Percentiles rank a stretch among this genome's conserved stretches.
Conservation (phyloP, 2,888 invertebrate genomes). For the Meganola albula region DNA sequence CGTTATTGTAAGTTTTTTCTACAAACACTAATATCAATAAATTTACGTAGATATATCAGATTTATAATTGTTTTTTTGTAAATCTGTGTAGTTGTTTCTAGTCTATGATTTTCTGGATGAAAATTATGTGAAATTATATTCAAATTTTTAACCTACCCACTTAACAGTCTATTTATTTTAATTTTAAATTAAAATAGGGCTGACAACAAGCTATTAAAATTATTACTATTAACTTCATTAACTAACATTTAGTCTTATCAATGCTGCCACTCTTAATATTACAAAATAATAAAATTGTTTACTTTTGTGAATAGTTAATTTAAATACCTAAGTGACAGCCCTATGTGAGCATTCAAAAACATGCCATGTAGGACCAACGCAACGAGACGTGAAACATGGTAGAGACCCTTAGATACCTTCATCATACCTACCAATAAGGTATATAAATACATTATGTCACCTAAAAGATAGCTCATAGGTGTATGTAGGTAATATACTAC, state of each 20-base stretch:
- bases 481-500: no score
- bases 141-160: constrained; percentile 27
- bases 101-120: constrained; percentile 69
- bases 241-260: neutral
- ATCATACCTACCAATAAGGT: neutral
- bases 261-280: no score
- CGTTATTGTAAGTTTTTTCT: constrained; percentile 49
- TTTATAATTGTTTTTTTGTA: constrained; percentile 46
- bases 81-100: constrained; percentile 68
- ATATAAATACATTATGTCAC: no score
- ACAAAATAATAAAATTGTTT: no score
- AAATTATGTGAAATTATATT: constrained; percentile 39
- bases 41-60: constrained; percentile 40
- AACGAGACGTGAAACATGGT: constrained; percentile 25
- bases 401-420: constrained; percentile 14
- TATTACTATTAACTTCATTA: no score
- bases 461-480: no score
- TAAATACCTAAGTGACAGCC: no score
- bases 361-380: constrained; percentile 31
- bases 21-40: constrained; percentile 41
- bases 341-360: no score
- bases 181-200: constrained; percentile 18
- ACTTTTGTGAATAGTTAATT: no score
- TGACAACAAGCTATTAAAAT: no score
- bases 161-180: constrained; percentile 8